A percentile compares a stretch with the other conserved stretches of the same genome.
phyloP scores from a whole-genome alignment of 2,797 vertebrate species.

The Spheniscus humboldti region DNA sequence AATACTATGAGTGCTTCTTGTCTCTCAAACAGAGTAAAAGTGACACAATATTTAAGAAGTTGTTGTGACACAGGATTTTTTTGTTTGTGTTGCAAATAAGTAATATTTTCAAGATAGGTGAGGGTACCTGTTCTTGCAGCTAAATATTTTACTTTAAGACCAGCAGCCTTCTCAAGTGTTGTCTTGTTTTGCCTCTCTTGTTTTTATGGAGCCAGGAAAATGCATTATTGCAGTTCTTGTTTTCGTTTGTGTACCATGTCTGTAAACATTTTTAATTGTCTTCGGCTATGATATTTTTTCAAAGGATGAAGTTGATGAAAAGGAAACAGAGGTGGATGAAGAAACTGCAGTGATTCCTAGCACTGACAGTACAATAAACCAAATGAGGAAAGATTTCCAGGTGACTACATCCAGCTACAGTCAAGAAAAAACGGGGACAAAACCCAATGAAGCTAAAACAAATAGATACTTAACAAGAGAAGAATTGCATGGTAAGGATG shows the following conservation, averaged over 20 bases:
- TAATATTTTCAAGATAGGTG: background rate
- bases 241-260: background rate
- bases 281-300: constrained; percentile 56
- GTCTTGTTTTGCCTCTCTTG: background rate
- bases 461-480: constrained; percentile 62
- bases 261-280: constrained; percentile 4
- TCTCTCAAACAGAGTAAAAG: background rate
- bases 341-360: constrained; percentile 51
- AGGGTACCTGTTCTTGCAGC: background rate
- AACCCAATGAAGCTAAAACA: constrained; percentile 58
- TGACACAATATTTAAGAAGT: background rate
- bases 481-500: constrained; percentile 52
- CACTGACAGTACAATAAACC: constrained; percentile 66
- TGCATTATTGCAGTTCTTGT: background rate
- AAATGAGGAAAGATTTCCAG: constrained; percentile 69
- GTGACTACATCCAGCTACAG: constrained; percentile 70
- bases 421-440: constrained; percentile 42
- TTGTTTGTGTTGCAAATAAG: background rate
- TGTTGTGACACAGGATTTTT: background rate
- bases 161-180: background rate
- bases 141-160: background rate
- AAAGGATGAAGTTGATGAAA: constrained; percentile 72
- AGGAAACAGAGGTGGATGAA: constrained; percentile 50
- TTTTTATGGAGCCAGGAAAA: background rate
- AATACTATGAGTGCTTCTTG: background rate